Evolutionary conservation across 2,797 vertebrate species (phyloP).

Genomic region (Sebastes hubbsi): DNA sequence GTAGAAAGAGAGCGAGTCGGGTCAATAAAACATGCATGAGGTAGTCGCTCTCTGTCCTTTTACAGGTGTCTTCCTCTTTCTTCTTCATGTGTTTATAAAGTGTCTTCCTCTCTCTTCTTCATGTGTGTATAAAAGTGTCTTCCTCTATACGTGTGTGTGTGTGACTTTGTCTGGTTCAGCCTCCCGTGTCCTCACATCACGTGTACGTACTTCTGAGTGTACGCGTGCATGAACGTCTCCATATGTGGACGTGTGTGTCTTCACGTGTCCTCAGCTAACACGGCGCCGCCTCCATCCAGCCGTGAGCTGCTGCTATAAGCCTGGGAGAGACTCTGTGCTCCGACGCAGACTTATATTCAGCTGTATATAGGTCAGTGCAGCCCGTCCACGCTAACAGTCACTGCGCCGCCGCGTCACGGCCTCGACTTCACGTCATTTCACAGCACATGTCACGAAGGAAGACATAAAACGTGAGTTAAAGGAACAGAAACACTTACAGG

Average conservation of each 20-base stretch:
- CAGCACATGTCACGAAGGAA: background rate
- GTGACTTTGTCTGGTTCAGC: background rate
- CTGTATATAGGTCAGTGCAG: slow-evolving; percentile 61
- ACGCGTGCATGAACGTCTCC: background rate
- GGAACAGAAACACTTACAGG: background rate
- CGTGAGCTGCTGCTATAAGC: slow-evolving; percentile 46
- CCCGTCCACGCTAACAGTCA: slow-evolving; percentile 14
- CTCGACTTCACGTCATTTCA: background rate
- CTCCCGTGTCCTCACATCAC: slow-evolving; percentile 37
- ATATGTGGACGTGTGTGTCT: background rate
- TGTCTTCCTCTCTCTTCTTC: background rate
- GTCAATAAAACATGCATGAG: slow-evolving; percentile 65
- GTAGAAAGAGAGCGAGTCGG: slow-evolving; percentile 33
- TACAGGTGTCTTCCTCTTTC: background rate
- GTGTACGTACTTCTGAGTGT: background rate
- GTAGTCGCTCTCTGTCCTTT: slow-evolving; percentile 10
- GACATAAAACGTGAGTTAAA: background rate
- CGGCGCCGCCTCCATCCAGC: slow-evolving; percentile 33
- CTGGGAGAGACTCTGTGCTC: slow-evolving; percentile 33
- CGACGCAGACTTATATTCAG: slow-evolving; percentile 31
- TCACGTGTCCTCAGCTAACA: slow-evolving; percentile 39
- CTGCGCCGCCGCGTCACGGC: slow-evolving; percentile 7
- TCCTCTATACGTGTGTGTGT: background rate
- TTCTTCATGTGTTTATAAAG: background rate
- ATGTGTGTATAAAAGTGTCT: background rate